phyloP scores from a whole-genome alignment of 2,797 vertebrate genomes.

The Notoglanidium macrostoma region DNA sequence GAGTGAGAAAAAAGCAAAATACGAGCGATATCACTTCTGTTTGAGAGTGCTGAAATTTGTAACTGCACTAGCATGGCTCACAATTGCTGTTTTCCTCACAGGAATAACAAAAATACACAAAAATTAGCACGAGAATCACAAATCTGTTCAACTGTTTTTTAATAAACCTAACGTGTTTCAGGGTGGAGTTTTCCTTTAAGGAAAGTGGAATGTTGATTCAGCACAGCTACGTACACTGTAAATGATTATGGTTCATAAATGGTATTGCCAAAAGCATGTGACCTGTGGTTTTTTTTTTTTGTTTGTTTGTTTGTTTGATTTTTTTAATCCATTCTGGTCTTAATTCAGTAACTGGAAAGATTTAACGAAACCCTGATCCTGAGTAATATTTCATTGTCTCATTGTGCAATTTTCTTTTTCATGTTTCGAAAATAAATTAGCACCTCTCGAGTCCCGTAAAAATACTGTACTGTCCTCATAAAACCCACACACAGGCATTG shows the following conservation, averaged over 20 bases:
- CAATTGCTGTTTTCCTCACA: too few species aligned
- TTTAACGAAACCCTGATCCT: background rate
- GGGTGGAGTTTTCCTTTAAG: background rate
- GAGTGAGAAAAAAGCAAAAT: background rate
- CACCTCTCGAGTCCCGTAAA: background rate
- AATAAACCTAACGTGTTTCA: background rate
- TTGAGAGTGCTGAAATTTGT: background rate
- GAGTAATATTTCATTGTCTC: background rate
- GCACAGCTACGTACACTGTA: background rate
- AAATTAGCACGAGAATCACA: background rate
- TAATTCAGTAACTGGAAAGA: background rate
- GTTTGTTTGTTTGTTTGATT: background rate
- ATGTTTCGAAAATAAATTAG: constrained; percentile 2
- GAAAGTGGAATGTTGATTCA: background rate
- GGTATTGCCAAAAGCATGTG: constrained; percentile 8
- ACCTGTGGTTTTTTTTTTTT: background rate
- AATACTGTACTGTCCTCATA: background rate
- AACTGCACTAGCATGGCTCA: background rate
- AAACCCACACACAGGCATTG: background rate
- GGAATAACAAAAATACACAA: background rate
- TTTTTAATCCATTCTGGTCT: background rate
- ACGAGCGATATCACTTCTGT: background rate
- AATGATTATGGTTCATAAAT: background rate
- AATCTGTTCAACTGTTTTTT: background rate
- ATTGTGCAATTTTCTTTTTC: background rate